These are phyloP conservation scores for Larimichthys polyactis DNA, from an alignment of 2,113 vertebrate species.

Conservation along the genomic window DNA sequence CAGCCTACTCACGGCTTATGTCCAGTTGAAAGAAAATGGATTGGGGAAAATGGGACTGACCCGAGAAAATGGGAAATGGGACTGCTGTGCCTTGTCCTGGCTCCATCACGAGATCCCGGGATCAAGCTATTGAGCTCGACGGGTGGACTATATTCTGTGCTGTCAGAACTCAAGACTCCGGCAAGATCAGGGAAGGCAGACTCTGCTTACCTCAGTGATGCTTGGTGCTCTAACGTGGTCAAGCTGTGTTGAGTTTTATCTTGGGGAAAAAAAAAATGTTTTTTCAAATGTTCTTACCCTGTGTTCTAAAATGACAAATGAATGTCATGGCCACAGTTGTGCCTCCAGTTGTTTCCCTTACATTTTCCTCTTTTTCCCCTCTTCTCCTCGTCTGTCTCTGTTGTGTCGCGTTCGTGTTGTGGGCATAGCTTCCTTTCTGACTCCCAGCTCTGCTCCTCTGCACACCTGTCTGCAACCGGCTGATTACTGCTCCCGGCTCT, in stretches of 20 bases:
- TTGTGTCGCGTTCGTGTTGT: too few relatives aligned
- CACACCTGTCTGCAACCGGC: too few relatives aligned
- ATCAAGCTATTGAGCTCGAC: neutral
- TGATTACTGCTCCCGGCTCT: too few relatives aligned
- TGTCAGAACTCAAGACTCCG: neutral
- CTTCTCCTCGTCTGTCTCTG: too few relatives aligned
- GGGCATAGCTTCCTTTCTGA: too few relatives aligned
- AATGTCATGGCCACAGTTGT: neutral
- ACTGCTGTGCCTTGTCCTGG: neutral
- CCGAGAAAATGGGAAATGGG: neutral
- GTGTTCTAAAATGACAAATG: neutral
- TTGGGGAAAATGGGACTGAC: neutral
- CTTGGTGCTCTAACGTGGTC: neutral
- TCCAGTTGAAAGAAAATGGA: neutral
- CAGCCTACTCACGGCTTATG: neutral
- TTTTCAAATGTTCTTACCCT: neutral
- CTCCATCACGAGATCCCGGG: neutral
- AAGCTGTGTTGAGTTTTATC: neutral
- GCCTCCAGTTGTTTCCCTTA: too few relatives aligned
- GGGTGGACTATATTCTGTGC: neutral
- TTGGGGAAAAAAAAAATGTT: too few relatives aligned
- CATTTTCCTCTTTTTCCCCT: too few relatives aligned
- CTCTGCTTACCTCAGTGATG: neutral
- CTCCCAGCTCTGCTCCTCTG: too few relatives aligned
- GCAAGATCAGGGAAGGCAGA: neutral